A percentile compares a stretch with the other conserved stretches of the same genome.
Evolutionary conservation across 2,888 invertebrate species (phyloP).

Genomic region (Callyntrura sp.): DNA sequence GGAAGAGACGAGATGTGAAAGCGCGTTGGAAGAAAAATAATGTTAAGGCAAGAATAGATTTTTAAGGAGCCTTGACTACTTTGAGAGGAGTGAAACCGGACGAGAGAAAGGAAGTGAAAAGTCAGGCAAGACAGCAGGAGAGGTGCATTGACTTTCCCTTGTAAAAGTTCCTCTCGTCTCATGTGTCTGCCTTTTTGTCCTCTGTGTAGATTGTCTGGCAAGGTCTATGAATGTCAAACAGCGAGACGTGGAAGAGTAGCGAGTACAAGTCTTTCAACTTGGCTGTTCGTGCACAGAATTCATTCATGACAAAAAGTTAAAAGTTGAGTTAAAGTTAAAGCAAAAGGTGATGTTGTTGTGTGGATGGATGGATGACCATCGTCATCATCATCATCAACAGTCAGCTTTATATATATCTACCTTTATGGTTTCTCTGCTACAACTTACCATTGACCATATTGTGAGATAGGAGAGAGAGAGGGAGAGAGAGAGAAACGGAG

Average conservation of each 20-base stretch:
- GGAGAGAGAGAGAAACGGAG: not conserved
- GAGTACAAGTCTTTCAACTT: constrained; percentile 52
- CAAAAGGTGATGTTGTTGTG: constrained; percentile 9
- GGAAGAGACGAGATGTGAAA: no score
- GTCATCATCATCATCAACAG: not conserved
- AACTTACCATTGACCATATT: not conserved
- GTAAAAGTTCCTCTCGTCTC: constrained; percentile 5
- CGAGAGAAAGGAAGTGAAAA: constrained; percentile 48
- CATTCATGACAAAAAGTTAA: constrained; percentile 31
- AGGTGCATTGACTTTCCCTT: constrained; percentile 11
- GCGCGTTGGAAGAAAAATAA: no score
- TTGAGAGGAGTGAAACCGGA: constrained; percentile 42
- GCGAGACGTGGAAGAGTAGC: not conserved
- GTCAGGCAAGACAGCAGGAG: not conserved
- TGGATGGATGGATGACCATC: constrained; percentile 32
- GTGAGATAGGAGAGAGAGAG: no score
- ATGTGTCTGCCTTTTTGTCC: not conserved
- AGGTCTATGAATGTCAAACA: constrained; percentile 71
- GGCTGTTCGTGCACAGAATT: constrained; percentile 60
- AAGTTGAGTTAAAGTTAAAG: constrained; percentile 25
- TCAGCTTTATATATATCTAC: not conserved
- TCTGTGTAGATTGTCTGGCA: constrained; percentile 23
- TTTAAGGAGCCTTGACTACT: constrained; percentile 13
- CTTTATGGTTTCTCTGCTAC: not conserved
- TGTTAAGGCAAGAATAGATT: not conserved